Evolutionary conservation across 2,797 vertebrate genomes (phyloP), one percentile per base, ranked within the genome.

Genomic region (Melanotaenia maccullochi): DNA sequence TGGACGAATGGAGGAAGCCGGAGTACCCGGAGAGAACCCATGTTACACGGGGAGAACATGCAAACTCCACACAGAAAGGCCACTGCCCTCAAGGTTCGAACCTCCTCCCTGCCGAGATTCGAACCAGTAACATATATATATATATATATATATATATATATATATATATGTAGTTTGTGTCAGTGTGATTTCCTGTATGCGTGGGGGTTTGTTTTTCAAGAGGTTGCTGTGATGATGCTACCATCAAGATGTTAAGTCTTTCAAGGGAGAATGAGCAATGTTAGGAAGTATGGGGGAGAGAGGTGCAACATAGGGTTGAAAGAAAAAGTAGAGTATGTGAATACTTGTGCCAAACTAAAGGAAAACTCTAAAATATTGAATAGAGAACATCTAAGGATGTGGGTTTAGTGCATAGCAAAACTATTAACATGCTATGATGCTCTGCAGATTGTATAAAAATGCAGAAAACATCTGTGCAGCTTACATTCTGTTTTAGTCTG

Each of bases 171-270:
- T 28, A 28, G 63, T 64, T 52, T 68, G 76, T 9, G 56, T 73
- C 22, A 33, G 55, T 57, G 60, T 6, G 35, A 68, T 70, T 73
- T 72, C 60, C 42, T 78, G 59, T 59, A 44, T 55, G 73, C 71
- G 80, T 57, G 81, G 81, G 77, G 87, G 77, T 79, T 76, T 87
- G 86, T 89, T 86, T 87, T 75, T 84, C 73, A 73, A 81, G 62
- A 78, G 71, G 82, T 63, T 80, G 75, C 57, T 35, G 72, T 65
- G 76, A 87, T 85, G 76, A 82, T 65, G 68, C 78, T 55, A 79
- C 76, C 79, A 84, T 89, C 65, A 71, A 75, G 76, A 86, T 72
- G 60, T 55, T 64, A 85, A 83, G 78, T 82, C 85, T 90, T 85
- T 88, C 79, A 90, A 81, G 83, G 77, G 54, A 86, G 71, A 85